Percentiles rank a stretch among this genome's conserved stretches.
Conservation (phyloP, 1,140 invertebrate species). For the Eriosoma lanigerum region DNA sequence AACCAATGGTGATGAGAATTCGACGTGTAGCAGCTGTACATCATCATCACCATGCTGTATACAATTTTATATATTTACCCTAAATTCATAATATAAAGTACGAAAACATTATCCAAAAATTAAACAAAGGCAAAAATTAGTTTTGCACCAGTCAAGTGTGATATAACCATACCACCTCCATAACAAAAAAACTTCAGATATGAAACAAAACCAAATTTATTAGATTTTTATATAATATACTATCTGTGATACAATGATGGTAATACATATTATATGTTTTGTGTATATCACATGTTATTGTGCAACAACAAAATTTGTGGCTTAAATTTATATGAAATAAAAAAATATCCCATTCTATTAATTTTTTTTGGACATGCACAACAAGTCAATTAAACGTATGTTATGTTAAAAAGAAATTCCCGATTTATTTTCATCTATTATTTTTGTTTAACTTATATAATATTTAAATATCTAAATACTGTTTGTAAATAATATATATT, state of each 20-base stretch:
- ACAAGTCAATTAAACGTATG: slow-evolving; percentile 36
- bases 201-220: too few species aligned
- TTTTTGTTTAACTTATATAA: not conserved
- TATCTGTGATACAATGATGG: slow-evolving; percentile 33
- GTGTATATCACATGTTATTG: slow-evolving; percentile 24
- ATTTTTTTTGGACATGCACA: slow-evolving; percentile 18
- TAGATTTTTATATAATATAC: too few species aligned
- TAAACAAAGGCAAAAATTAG: not conserved
- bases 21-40: too few species aligned
- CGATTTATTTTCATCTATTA: slow-evolving; percentile 10
- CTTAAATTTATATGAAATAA: not conserved
- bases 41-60: not conserved
- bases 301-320: slow-evolving; percentile 28
- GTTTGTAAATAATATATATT: not conserved
- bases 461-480: not conserved
- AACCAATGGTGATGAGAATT: slow-evolving; percentile 18
- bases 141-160: not conserved
- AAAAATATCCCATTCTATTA: not conserved
- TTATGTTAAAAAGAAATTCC: slow-evolving; percentile 40
- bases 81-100: not conserved
- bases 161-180: not conserved
- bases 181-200: not conserved
- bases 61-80: too few species aligned
- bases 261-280: not conserved
- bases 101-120: not conserved